Evolutionary conservation across 2,113 vertebrate species (phyloP), one percentile per base, ranked within the genome.

Genomic region (Egretta garzetta): DNA sequence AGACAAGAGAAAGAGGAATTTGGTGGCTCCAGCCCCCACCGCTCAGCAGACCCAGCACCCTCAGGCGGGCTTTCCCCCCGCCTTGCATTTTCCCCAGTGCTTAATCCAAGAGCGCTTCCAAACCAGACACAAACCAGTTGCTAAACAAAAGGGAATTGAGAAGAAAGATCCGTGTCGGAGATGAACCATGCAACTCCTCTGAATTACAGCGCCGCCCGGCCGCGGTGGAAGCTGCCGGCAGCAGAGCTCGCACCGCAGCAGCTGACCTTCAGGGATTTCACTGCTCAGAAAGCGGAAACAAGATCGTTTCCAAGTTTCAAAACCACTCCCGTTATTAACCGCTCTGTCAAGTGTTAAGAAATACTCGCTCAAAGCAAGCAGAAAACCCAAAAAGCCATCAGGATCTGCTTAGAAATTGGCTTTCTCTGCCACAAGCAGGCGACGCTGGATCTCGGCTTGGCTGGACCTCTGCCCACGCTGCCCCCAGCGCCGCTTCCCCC

Each of bases 211-310:
- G 14, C 73, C 71, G 63, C 82, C 23, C 4, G 1, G 68, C 16
- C 56, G n/a, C 2, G 3, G 73, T 28, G 74, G 33, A 27, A 79
- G 73, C 59, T 55, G 41, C 2, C 55, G 68, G 72, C 83, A 85
- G 80, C 30, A 50, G 35, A 24, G 43, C 76, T 85, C 8, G 1
- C 53, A 37, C 45, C 32, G 53, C 86, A 88, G 84, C 76, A 55
- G 41, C 67, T 90, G 90, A 93, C 86, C 85, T 94, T 88, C 74
- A 84, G 73, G 59, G 72, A 88, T 43, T 86, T 74, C 39, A 20
- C 59, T 56, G 50, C 41, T 80, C 55, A 77, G 22, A 63, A 86
- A 84, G 27, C 77, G 37, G 63, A 90, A 94, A 76, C 41, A 27
- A 77, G 63, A 71, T 47, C 14, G 60, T 74, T 86, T 91, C 75